A percentile compares a stretch with the other conserved stretches of the same genome.
Evolutionary conservation across 2,888 invertebrate species (phyloP).

Genomic region (Andrena trimmerana): DNA sequence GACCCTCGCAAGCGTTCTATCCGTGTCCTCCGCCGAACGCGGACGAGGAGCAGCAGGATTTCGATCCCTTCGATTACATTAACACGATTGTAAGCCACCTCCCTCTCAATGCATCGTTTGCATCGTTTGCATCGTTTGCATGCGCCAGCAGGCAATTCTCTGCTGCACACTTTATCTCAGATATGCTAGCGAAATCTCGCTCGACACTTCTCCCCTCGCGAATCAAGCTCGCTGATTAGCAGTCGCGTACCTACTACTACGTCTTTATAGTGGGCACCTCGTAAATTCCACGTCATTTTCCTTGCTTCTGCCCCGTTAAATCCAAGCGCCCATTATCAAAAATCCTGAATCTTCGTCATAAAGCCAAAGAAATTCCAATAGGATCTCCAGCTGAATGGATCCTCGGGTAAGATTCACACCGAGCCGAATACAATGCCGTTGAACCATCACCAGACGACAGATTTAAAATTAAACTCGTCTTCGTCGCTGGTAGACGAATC

Average conservation of each 20-base stretch:
- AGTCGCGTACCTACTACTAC: background rate
- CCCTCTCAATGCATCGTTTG: conserved; percentile 1
- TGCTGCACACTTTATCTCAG: background rate
- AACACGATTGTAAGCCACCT: conserved; percentile 83
- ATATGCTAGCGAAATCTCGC: no score
- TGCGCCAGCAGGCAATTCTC: background rate
- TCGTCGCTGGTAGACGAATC: conserved; percentile 70
- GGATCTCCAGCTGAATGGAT: background rate
- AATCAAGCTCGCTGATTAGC: background rate
- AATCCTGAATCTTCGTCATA: no score
- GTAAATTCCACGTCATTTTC: background rate
- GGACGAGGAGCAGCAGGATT: conserved; percentile 85
- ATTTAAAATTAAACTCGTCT: conserved; percentile 70
- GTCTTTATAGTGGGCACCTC: background rate
- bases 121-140: conserved; percentile 13
- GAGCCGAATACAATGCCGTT: conserved; percentile 66
- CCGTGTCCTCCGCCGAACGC: conserved; percentile 87
- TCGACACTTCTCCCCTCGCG: background rate
- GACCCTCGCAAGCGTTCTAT: conserved; percentile 86
- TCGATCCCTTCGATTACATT: conserved; percentile 85
- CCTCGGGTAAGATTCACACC: background rate
- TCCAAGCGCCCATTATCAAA: no score
- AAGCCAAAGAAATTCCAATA: conserved; percentile 1
- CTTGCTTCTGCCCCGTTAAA: background rate
- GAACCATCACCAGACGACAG: conserved; percentile 58